Evolutionary conservation across 1,140 invertebrate species (phyloP), one percentile per base, ranked within the genome.

Genomic region (Brachionus rotundiformis): DNA sequence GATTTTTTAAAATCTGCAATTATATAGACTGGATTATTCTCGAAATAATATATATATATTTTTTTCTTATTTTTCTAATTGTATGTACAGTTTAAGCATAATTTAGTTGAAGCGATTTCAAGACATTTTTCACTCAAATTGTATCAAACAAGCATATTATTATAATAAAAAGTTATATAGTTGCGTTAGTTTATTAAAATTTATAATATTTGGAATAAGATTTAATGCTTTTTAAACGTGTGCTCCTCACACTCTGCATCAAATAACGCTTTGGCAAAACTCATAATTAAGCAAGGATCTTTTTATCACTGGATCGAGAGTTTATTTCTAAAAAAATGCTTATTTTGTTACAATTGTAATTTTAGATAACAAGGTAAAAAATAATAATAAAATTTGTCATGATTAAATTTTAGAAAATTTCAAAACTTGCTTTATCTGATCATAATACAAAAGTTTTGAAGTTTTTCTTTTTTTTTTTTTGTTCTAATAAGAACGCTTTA

Each of bases 401-500:
- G 61, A 63, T 29, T 63, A 29, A 63, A 33, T 27, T 63, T 59
- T 59, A 16, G 39, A 41, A 54, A 54, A 23, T 54, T 54, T 54
- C 47, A 54, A 54, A 54, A 54, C 19, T 54, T 23, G 47, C 47
- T 54, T 19, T 54, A 19, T 54, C 29, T 33, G 4, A 29, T 63
- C 25, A 63, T 63, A 0, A 3, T 29, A 63, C 25, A 27, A 63
- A 27, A 63, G 11, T 29, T 63, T 29, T 29, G 10, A 63, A 63
- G 23, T 29, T 33, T 63, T 31, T 29, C n/a, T 63, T 61, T 49
- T 49, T 59, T 59, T 59, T 25, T 59, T 59, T 59, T 27, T 23
- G 8, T 59, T n/a, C 29, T 29, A 63, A 63, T 29, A 63, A 63
- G 61, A 63, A 63, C 61, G 61, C 61, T 63, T 63, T 63, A 63